A percentile compares a stretch with the other conserved stretches of the same genome.
These are phyloP conservation scores for Nephrotoma appendiculata DNA, from an alignment of 2,888 invertebrate genomes.

Conservation along the genomic window DNA sequence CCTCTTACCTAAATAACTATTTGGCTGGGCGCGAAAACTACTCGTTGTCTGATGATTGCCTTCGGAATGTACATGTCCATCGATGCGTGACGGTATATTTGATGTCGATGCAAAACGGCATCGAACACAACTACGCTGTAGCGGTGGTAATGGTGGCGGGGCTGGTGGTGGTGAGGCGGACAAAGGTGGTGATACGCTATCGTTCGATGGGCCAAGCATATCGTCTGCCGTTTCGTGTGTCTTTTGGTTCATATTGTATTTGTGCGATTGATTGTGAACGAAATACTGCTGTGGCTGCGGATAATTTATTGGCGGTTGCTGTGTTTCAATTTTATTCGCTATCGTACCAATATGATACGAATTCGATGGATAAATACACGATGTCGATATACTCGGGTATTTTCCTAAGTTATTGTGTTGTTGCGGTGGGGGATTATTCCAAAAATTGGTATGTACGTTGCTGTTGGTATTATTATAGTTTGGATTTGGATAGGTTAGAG, in stretches of 20 bases:
- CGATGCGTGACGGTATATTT: not conserved
- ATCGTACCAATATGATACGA: not conserved
- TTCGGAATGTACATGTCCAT: not conserved
- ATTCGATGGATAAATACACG: not conserved
- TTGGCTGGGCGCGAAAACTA: constrained; percentile 1
- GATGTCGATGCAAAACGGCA: constrained; percentile 4
- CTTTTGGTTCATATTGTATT: not conserved
- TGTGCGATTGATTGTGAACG: constrained; percentile 4
- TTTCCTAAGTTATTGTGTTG: not conserved
- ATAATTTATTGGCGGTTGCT: not conserved
- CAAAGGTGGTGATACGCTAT: constrained; percentile 8
- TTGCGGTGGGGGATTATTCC: not conserved
- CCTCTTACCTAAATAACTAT: constrained; percentile 5
- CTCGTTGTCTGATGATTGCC: constrained; percentile 7
- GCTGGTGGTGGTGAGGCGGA: constrained; percentile 15
- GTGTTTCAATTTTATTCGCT: not conserved
- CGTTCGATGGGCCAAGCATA: not conserved
- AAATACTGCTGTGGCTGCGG: constrained; percentile 10
- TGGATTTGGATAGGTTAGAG: not conserved
- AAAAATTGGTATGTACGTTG: not conserved
- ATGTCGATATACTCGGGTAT: not conserved
- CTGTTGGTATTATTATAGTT: not conserved
- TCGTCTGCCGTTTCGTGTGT: not conserved
- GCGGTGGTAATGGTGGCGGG: constrained; percentile 14
- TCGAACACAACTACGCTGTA: constrained; percentile 3